Conservation (phyloP, 2,113 vertebrate species). For the Dermatemys mawii region DNA sequence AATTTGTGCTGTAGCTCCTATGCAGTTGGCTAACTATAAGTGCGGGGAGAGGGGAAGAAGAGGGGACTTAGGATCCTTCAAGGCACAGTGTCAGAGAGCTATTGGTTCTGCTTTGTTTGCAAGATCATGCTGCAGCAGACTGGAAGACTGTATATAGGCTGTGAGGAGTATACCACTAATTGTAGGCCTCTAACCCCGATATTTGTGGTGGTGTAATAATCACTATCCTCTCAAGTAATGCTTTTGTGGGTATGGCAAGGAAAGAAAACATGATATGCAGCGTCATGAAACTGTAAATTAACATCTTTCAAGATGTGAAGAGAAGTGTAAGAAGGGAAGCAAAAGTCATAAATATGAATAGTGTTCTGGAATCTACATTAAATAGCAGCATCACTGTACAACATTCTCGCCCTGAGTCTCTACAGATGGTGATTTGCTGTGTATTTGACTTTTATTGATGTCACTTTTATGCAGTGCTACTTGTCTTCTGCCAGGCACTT, state of each 20-base stretch:
- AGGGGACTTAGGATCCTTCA: background rate
- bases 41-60: background rate
- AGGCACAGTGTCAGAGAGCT: accelerated
- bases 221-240: background rate
- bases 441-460: background rate
- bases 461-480: background rate
- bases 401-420: accelerated
- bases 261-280: background rate
- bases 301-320: background rate
- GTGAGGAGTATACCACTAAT: background rate
- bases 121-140: background rate
- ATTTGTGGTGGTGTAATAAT: background rate
- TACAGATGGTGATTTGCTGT: background rate
- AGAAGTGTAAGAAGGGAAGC: background rate
- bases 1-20: background rate
- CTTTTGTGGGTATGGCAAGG: background rate
- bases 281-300: background rate
- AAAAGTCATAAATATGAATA: background rate
- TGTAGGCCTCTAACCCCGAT: background rate
- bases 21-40: background rate
- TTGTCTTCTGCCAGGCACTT: background rate
- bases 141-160: background rate
- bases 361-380: background rate
- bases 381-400: background rate
- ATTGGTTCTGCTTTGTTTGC: background rate